These are phyloP conservation scores for Lepilemur ruficaudatus DNA, from an alignment of 2,797 vertebrate species.

Conservation along the genomic window DNA sequence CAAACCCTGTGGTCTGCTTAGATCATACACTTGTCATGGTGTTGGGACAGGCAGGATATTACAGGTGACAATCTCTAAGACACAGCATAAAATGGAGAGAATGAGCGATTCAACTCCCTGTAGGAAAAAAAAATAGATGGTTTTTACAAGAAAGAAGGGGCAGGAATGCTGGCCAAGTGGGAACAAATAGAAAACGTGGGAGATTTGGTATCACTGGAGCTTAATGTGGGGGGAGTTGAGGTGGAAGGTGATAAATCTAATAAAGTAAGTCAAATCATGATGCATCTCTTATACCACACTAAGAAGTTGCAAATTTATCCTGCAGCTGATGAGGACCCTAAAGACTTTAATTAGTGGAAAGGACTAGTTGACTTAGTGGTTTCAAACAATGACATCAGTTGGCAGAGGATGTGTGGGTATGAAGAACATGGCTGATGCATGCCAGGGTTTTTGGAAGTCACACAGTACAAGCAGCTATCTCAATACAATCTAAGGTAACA, in stretches of 20 bases:
- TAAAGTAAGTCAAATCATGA: background rate
- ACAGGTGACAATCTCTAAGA: background rate
- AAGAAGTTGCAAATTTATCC: background rate
- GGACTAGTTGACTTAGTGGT: background rate
- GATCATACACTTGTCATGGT: background rate
- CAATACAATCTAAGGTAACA: background rate
- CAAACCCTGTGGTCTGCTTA: background rate
- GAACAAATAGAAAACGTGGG: background rate
- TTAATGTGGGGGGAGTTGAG: background rate
- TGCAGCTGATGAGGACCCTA: background rate
- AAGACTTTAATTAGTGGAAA: background rate
- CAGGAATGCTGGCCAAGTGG: background rate
- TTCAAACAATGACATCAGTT: background rate
- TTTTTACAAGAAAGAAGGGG: background rate
- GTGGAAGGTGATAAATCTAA: background rate
- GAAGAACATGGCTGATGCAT: no score
- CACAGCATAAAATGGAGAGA: background rate
- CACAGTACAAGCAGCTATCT: rapidly evolving
- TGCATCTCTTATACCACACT: background rate
- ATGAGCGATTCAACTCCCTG: background rate
- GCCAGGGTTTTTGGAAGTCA: background rate
- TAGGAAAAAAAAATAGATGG: background rate
- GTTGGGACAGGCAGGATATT: background rate
- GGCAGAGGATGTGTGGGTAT: rapidly evolving
- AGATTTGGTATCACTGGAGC: background rate